Percentiles rank a stretch among this genome's conserved stretches.
Evolutionary conservation across 2,113 vertebrate species (phyloP).

Genomic region (Glaucomys volans): DNA sequence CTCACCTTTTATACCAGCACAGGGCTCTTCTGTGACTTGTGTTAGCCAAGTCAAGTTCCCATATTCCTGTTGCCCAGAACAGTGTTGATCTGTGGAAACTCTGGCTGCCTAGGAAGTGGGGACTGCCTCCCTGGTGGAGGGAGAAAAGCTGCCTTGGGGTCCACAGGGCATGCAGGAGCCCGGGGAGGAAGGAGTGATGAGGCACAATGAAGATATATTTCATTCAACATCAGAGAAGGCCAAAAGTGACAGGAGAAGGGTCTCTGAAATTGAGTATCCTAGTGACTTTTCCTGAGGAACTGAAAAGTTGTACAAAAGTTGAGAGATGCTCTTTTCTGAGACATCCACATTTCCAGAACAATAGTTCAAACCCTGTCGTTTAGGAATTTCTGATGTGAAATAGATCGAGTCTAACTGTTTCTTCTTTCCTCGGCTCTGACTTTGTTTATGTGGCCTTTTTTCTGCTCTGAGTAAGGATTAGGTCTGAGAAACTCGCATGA

Average conservation of each 20-base stretch:
- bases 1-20: not conserved
- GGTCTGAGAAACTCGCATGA: not conserved
- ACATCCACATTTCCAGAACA: not conserved
- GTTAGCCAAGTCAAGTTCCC: not conserved
- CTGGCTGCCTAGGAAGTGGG: not conserved
- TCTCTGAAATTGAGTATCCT: not conserved
- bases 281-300: not conserved
- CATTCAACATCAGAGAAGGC: not conserved
- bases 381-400: not conserved
- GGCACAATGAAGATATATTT: not conserved
- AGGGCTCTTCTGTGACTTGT: not conserved
- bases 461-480: conserved; percentile 19
- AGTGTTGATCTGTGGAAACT: not conserved
- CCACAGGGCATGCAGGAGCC: not conserved
- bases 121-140: not conserved
- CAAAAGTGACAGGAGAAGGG: not conserved
- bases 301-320: not conserved
- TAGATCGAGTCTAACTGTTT: not conserved
- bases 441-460: not conserved
- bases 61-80: not conserved
- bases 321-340: not conserved
- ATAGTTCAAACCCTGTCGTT: conserved; percentile 12
- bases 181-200: not conserved
- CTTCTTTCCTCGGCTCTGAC: not conserved
- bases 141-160: not conserved